A percentile compares a stretch with the other conserved stretches of the same genome.
These are phyloP conservation scores for Desmophyllum pertusum DNA, from an alignment of 92 coral and sea anemone species.

Conservation along the genomic window DNA sequence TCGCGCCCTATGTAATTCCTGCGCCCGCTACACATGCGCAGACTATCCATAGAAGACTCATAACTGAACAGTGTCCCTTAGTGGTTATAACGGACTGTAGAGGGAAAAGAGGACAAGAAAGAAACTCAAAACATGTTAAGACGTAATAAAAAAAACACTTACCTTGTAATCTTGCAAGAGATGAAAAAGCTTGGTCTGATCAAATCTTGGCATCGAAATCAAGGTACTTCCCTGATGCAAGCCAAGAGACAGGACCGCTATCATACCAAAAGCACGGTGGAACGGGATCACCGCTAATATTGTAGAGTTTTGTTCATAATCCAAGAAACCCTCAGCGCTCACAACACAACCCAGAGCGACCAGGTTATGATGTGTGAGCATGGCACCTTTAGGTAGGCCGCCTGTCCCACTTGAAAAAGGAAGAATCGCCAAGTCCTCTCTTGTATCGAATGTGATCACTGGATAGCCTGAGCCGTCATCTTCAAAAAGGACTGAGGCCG, in stretches of 20 bases:
- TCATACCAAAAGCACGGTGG: slow-evolving; percentile 73
- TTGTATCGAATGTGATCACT: slow-evolving; percentile 54
- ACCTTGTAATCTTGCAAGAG: slow-evolving; percentile 84
- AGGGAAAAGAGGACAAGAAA: background rate
- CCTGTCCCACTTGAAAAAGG: slow-evolving; percentile 92
- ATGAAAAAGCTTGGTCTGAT: slow-evolving; percentile 59
- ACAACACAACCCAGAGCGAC: slow-evolving; percentile 61
- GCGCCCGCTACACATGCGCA: too few species aligned
- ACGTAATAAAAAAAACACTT: background rate
- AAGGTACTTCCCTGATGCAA: slow-evolving; percentile 69
- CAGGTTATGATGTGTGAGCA: slow-evolving; percentile 86
- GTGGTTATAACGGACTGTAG: too few species aligned
- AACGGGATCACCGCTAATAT: slow-evolving; percentile 75
- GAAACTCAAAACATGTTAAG: background rate
- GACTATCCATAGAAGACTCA: too few species aligned
- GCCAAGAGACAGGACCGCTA: slow-evolving; percentile 48
- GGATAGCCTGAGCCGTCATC: slow-evolving; percentile 69
- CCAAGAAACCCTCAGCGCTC: slow-evolving; percentile 29
- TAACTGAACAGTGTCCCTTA: too few species aligned
- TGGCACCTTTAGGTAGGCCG: slow-evolving; percentile 88
- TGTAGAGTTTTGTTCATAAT: slow-evolving; percentile 32
- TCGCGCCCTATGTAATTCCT: too few species aligned
- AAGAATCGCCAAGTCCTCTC: slow-evolving; percentile 76
- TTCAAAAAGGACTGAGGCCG: slow-evolving; percentile 62
- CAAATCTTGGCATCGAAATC: slow-evolving; percentile 78